Base-by-base conservation (phyloP, 2,888 invertebrate species). In the Apamea monoglypha region DNA sequence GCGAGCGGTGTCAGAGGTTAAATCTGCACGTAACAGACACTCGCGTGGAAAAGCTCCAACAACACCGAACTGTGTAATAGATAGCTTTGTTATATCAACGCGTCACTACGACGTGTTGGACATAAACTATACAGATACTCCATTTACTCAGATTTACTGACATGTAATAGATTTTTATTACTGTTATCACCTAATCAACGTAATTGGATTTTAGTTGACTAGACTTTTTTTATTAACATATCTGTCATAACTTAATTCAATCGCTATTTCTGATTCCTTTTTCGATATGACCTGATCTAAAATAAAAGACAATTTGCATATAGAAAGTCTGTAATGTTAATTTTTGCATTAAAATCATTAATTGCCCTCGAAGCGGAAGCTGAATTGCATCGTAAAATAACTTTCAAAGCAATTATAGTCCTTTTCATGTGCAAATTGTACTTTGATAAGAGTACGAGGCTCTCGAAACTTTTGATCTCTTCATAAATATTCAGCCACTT, bases 401-500 rank as follows among this genome's bases (percentile, higher is more conserved):
- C 95, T 95, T 95, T 94, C 94, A 93, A 92, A 92, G 90, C 92
- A 92, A 94, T 94, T 94, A 95, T 89, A 89, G 90, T 92, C 92
- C 91, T 93, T 94, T 92, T 90, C 90, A 91, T 92, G 90, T 89
- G 90, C 85, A 90, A 91, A 92, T 91, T 93, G 91, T 92, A 91
- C 89, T 91, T 92, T 92, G 92, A 92, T 92, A 93, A 92, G 90
- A 90, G 32, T 36, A 87, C 85, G 85, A 44, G 87, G 88, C 89
- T 92, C 92, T 92, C 90, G 89, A 92, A 91, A 88, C 88, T 90
- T 93, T 91, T 93, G 92, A 92, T 93, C 90, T 92, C 91, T 93
- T 94, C 93, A 95, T 95, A 94, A 95, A 96, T 95, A 95, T 95
- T 94, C 93, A 94, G 92, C 71, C 86, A 91, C 96, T 96, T 96